These are phyloP conservation scores for Caenorhabditis sulstoni DNA, from an alignment of 2,888 invertebrate genomes.

Conservation along the genomic window DNA sequence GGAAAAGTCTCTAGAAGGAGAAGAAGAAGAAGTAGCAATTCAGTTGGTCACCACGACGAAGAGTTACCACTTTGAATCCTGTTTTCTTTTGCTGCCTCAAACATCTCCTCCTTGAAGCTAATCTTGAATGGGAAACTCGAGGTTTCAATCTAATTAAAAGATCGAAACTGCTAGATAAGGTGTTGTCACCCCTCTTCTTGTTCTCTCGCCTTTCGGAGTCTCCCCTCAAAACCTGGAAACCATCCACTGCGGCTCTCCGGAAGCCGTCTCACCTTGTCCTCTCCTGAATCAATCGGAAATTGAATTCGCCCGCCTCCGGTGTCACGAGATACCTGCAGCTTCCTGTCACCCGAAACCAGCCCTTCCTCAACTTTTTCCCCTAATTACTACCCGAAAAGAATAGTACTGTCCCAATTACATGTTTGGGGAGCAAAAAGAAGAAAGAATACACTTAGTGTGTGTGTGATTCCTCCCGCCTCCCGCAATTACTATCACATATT, in stretches of 20 bases:
- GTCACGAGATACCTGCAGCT: conserved; percentile 77
- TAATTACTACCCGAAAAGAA: conserved; percentile 16
- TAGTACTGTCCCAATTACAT: conserved; percentile 34
- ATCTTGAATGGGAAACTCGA: too few relatives aligned
- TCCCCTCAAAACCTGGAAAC: background rate
- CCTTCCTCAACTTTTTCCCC: conserved; percentile 12
- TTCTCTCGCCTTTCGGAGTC: conserved; percentile 10
- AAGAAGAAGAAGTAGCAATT: background rate
- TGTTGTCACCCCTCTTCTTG: conserved; percentile 1
- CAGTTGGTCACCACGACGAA: background rate
- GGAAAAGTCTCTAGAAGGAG: conserved; percentile 3
- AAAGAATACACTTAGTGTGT: background rate
- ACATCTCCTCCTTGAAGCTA: too few relatives aligned
- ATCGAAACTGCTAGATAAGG: conserved; percentile 24
- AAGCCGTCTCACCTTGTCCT: conserved; percentile 21
- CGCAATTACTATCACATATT: conserved; percentile 59
- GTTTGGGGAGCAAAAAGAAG: conserved; percentile 14
- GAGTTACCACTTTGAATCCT: too few relatives aligned
- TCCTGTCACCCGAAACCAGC: conserved; percentile 3
- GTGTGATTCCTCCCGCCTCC: conserved; percentile 32
- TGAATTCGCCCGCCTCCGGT: conserved; percentile 20
- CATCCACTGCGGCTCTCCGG: background rate
- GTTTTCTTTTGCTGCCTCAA: too few relatives aligned
- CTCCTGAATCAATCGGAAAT: conserved; percentile 28
- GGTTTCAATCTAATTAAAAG: conserved; percentile 40